These are phyloP conservation scores for Sebastes oblongus DNA, from an alignment of 2,797 vertebrate species.

Conservation along the genomic window DNA sequence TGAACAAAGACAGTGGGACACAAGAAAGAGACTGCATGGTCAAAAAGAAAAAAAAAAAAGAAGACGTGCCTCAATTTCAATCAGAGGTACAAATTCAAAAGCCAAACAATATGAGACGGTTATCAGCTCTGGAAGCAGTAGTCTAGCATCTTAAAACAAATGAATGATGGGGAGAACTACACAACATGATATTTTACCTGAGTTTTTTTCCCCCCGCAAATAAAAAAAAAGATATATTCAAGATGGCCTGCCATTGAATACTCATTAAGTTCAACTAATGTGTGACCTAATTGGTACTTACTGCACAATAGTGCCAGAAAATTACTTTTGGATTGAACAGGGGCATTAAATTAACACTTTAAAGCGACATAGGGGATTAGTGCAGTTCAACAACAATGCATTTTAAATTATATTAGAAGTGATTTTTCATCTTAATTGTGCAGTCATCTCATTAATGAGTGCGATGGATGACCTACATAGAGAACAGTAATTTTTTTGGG, in stretches of 20 bases:
- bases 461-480: conserved; percentile 66
- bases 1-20: conserved; percentile 30
- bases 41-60: background rate
- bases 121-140: conserved; percentile 1
- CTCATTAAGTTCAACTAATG: conserved; percentile 75
- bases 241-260: conserved; percentile 60
- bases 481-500: conserved; percentile 5
- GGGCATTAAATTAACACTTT: conserved; percentile 77
- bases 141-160: conserved; percentile 12
- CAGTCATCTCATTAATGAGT: conserved; percentile 65
- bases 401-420: conserved; percentile 70
- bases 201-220: background rate
- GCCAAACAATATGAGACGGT: background rate
- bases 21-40: background rate
- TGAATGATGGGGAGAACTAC: conserved; percentile 17
- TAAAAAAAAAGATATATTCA: conserved; percentile 44
- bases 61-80: conserved; percentile 7
- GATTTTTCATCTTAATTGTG: conserved; percentile 71
- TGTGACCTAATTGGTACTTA: conserved; percentile 77
- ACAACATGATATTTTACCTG: conserved; percentile 21
- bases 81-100: conserved; percentile 26
- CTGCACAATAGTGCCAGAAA: conserved; percentile 75
- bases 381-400: conserved; percentile 75
- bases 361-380: conserved; percentile 73
- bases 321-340: conserved; percentile 75